These are phyloP conservation scores for Proteles cristata DNA, from an alignment of 2,113 vertebrate species.

Conservation along the genomic window DNA sequence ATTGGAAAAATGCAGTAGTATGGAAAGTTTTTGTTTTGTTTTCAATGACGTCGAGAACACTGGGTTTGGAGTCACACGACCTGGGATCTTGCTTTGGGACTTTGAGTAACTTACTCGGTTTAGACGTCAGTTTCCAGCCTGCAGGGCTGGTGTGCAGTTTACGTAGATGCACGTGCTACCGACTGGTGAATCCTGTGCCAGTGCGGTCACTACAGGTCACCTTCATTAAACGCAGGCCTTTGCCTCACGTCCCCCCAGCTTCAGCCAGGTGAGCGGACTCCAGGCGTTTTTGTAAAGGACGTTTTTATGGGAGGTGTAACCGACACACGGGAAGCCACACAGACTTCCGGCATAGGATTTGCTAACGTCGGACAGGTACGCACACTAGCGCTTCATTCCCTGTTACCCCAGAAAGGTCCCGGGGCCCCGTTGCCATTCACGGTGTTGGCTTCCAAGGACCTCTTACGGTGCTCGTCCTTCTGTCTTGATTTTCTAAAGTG, in stretches of 20 bases:
- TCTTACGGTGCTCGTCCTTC: background rate
- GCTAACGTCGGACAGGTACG: background rate
- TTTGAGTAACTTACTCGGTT: background rate
- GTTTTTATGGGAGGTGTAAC: background rate
- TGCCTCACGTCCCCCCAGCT: background rate
- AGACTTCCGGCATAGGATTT: background rate
- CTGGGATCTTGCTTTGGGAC: background rate
- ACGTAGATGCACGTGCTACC: background rate
- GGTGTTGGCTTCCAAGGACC: background rate
- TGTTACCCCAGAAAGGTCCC: background rate
- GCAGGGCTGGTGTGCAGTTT: background rate
- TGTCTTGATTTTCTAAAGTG: slow-evolving; percentile 11
- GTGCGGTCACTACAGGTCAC: background rate
- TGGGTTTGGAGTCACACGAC: background rate
- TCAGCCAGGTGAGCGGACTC: background rate
- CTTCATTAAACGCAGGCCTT: background rate
- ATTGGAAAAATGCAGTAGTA: background rate
- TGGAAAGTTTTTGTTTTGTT: background rate
- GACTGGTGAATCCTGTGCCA: background rate
- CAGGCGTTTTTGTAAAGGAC: background rate
- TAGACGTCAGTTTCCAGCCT: background rate
- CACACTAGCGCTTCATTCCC: background rate
- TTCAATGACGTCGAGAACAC: background rate
- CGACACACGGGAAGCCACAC: background rate
- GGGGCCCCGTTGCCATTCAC: background rate